Evolutionary conservation across 2,113 vertebrate genomes (phyloP), one percentile per base, ranked within the genome.

Genomic region (Mobula hypostoma): DNA sequence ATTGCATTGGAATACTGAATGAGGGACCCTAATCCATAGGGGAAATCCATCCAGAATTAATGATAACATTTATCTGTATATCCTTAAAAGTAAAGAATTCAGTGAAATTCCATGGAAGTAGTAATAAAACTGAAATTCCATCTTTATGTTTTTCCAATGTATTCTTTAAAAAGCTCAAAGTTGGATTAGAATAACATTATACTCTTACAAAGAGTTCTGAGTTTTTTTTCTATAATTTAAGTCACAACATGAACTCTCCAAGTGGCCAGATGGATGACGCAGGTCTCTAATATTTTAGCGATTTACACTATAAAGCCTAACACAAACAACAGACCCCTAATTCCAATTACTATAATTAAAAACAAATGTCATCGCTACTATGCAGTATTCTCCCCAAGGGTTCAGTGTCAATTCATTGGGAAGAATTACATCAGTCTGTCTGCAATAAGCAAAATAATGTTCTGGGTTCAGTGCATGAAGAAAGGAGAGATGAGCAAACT

Each of bases 331-430:
- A 90, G 15, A 5, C 61, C n/a, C 14, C 4, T 19, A 68, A 68
- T 90, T 90, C n/a, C 17, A 90, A 90, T 68, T 19, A 90, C n/a
- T 29, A 68, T 90, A 90, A 90, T 68, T 90, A 66, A 68, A 90
- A 90, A 66, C 29, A 90, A 68, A 90, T n/a, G 19, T 90, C 85
- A 66, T 32, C 17, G 2, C 85, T n/a, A 68, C 63, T 66, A 90
- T 15, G 77, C 77, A 79, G 77, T 36, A 9, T 79, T 79, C 77
- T 15, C 32, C 77, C 77, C 77, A 79, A 32, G 85, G 61, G 85
- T 32, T 32, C 85, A 32, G 27, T 66, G 58, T 63, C 29, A 66
- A 17, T 68, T 90, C 29, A 90, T 68, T 66, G 85, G 85, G 17
- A 2, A 90, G n/a, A 66, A 90, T 90, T 90, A 66, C 61, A 68